Evolutionary conservation across 2,113 vertebrate genomes (phyloP), one percentile per base, ranked within the genome.

Genomic region (Eurystomus gularis): DNA sequence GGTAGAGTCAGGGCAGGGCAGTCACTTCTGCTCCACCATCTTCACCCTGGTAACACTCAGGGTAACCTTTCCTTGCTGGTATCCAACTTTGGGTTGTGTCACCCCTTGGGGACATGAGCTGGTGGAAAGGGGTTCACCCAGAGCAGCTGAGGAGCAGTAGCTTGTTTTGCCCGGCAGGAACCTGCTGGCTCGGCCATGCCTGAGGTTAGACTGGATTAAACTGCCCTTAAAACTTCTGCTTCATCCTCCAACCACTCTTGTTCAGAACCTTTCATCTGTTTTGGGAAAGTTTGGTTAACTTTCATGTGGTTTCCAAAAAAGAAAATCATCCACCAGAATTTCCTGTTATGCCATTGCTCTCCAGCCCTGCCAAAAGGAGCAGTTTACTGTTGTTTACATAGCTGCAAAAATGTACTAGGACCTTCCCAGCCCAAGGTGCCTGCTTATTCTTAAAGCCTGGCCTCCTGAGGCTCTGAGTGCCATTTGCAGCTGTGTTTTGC

Each of bases 301-400:
- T 97, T 96, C 95, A 96, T 95, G 95, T 96, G 95, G 95, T 96
- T 96, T 91, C 90, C 94, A 96, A 93, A 93, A 79, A 82, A 96
- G 89, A 96, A 97, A 96, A 93, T 96, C 87, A 96, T 93, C 87
- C 91, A 82, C 96, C 96, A 96, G 96, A 96, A 87, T 93, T 96
- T 97, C 96, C 96, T 96, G 96, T 97, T 97, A 96, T 96, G 96
- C 95, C 95, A 96, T 96, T 84, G 76, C 61, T 68, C 90, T 87
- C 78, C 78, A 91, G 70, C 57, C 44, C 4, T 1, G 96, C 95
- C 95, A 96, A 96, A 29, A 95, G 78, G 94, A 94, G 95, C 91
- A 92, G 83, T 96, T 97, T 91, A 89, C 86, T 96, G 95, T 75
- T 97, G 96, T 97, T 97, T 96, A 96, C 93, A 96, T 97, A 97